Evolutionary conservation across 2,797 vertebrate genomes (phyloP).

Genomic region (Premnoplex brunnescens): DNA sequence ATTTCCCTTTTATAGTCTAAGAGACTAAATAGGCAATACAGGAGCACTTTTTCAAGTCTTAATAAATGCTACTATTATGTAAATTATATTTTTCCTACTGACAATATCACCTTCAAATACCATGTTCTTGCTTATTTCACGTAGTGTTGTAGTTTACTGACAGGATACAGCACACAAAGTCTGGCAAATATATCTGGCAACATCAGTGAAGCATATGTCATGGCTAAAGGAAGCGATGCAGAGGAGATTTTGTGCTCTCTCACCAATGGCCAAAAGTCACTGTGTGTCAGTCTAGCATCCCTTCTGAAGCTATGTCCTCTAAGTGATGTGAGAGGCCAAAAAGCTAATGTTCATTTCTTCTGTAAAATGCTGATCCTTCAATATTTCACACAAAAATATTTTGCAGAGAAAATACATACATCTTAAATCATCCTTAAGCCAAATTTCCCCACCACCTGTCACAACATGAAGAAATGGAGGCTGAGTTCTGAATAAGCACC

Average conservation of each 20-base stretch:
- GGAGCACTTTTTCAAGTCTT: not conserved
- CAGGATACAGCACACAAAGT: not conserved
- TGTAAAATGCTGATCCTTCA: not conserved
- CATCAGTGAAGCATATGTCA: not conserved
- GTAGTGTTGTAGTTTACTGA: not conserved
- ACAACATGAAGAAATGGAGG: not conserved
- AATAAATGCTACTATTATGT: not conserved
- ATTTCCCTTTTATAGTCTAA: not conserved
- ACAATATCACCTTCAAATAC: not conserved
- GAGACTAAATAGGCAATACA: not conserved
- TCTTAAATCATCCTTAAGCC: not conserved
- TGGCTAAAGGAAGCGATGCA: not conserved
- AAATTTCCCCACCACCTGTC: not conserved
- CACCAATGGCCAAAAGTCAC: not conserved
- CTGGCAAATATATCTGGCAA: not conserved
- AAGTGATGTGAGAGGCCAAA: not conserved
- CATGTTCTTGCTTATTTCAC: not conserved
- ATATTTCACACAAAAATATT: not conserved
- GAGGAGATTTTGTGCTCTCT: not conserved
- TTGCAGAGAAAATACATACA: not conserved
- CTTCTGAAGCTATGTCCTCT: not conserved
- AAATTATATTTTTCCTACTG: not conserved
- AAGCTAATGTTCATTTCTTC: not conserved
- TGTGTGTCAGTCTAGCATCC: not conserved
- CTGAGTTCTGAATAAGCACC: not conserved